Conservation (phyloP, 2,888 invertebrate genomes). For the Cheilosia vulpina region DNA sequence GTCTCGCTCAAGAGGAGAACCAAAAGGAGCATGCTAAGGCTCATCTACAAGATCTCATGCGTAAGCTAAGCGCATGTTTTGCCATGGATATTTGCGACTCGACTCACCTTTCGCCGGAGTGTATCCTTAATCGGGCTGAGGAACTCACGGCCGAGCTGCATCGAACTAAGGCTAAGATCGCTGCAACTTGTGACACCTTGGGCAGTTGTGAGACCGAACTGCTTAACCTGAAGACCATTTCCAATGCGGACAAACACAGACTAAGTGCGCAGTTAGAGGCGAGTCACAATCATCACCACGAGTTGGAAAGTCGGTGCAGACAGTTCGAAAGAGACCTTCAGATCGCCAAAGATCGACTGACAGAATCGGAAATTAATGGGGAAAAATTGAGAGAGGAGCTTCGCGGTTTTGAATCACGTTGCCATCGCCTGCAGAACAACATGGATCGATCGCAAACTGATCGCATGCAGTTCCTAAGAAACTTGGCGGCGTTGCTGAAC, state of each 20-base stretch:
- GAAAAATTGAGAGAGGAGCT: slow-evolving; percentile 83
- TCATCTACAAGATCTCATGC: slow-evolving; percentile 89
- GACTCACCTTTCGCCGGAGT: slow-evolving; percentile 87
- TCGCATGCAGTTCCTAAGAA: slow-evolving; percentile 82
- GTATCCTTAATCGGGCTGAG: slow-evolving; percentile 90
- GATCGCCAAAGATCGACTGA: slow-evolving; percentile 88
- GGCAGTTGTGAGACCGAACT: slow-evolving; percentile 82
- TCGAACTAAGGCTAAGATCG: slow-evolving; percentile 86
- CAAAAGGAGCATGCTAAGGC: slow-evolving; percentile 88
- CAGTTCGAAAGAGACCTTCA: slow-evolving; percentile 91
- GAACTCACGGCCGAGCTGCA: slow-evolving; percentile 90
- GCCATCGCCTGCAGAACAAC: slow-evolving; percentile 82
- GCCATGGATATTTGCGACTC: slow-evolving; percentile 89
- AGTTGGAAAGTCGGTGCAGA: slow-evolving; percentile 89
- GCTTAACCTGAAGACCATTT: slow-evolving; percentile 81
- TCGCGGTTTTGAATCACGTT: slow-evolving; percentile 83
- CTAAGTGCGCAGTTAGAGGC: slow-evolving; percentile 87
- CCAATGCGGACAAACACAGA: slow-evolving; percentile 88
- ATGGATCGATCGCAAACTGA: slow-evolving; percentile 83
- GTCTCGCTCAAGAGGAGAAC: slow-evolving; percentile 89
- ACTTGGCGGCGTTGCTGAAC: slow-evolving; percentile 84
- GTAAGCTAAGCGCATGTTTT: slow-evolving; percentile 89
- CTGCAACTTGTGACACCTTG: slow-evolving; percentile 83
- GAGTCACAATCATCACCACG: slow-evolving; percentile 86
- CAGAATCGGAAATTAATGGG: slow-evolving; percentile 90